Evolutionary conservation across 2,888 invertebrate species (phyloP), one percentile per base, ranked within the genome.

Genomic region (Nesidiocoris tenuis): DNA sequence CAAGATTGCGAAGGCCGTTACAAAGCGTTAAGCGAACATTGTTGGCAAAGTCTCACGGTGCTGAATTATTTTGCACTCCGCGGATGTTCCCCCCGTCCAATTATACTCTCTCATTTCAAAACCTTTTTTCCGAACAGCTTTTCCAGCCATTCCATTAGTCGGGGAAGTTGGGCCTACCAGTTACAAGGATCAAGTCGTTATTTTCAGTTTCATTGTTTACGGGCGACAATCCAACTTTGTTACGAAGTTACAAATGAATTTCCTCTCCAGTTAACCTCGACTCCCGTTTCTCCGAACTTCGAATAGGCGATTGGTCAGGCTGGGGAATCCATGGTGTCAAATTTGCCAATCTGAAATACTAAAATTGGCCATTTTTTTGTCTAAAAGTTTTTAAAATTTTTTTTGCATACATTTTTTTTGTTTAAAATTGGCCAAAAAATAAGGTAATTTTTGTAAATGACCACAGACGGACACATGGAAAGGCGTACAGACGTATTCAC

Each of bases 41-140:
- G 67, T 67, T 67, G 67, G 56, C 67, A 67, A 56, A 67, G 67
- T 67, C 59, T 16, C 59, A 17, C 39, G 57, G 17, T 18, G 39
- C 24, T 65, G 18, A 65, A 65, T 65, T 2, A 24, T 65, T 65
- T 65, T 16, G 63, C 24, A n/a, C 12, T 12, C 63, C 7, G 2
- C 63, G 63, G 12, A 61, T 61, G 17, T 17, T 61, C 12, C 18
- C 21, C 39, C 39, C 12, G 3, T 39, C 12, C 39, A 39, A 7
- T 39, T 3, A 7, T 39, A 3, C 12, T 7, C 39, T 39, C 5
- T 39, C 39, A 12, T 39, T 39, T 12, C 5, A 39, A 39, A 39
- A 7, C 3, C 39, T 39, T 39, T 12, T 39, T 39, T 39, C 12
- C 39, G 3, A 39, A 39, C 12, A n/a, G 39, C 39, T 39, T 39